Evolutionary conservation across 2,113 vertebrate genomes (phyloP).

Genomic region (Monopterus albus): DNA sequence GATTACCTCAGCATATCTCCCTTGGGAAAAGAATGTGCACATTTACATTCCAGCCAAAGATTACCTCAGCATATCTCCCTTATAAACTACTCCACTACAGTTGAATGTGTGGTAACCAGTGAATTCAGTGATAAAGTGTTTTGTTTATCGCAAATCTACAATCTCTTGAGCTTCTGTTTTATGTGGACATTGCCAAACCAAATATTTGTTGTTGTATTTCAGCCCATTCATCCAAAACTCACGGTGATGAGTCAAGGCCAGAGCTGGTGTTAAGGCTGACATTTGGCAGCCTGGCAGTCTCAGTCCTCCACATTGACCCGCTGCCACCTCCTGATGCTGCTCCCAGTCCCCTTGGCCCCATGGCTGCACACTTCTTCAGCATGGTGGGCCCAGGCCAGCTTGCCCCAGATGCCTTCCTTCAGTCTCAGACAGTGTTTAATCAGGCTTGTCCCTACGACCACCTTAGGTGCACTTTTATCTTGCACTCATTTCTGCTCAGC

Average conservation of each 20-base stretch:
- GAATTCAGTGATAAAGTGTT: not conserved
- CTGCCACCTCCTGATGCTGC: constrained; percentile 91
- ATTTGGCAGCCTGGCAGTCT: constrained; percentile 88
- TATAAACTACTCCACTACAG: not conserved
- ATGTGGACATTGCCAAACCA: not conserved
- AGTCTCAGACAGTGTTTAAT: constrained; percentile 88
- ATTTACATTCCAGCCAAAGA: constrained; percentile 10
- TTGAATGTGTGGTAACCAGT: not conserved
- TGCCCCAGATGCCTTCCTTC: constrained; percentile 84
- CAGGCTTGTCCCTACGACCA: constrained; percentile 96
- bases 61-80: not conserved
- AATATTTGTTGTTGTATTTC: constrained; percentile 65
- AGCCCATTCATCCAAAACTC: constrained; percentile 91
- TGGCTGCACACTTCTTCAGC: constrained; percentile 92
- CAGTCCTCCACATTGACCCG: constrained; percentile 96
- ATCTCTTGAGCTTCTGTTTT: not conserved
- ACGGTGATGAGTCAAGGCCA: constrained; percentile 93
- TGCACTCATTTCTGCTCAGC: not conserved
- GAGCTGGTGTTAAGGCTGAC: constrained; percentile 91
- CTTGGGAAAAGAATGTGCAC: too few relatives aligned
- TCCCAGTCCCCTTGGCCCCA: constrained; percentile 87
- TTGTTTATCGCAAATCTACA: not conserved
- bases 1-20: not conserved
- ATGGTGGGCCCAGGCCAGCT: constrained; percentile 85
- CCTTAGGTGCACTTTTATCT: constrained; percentile 86